Evolutionary conservation across 1,140 invertebrate genomes (phyloP).

Genomic region (Lineus longissimus): DNA sequence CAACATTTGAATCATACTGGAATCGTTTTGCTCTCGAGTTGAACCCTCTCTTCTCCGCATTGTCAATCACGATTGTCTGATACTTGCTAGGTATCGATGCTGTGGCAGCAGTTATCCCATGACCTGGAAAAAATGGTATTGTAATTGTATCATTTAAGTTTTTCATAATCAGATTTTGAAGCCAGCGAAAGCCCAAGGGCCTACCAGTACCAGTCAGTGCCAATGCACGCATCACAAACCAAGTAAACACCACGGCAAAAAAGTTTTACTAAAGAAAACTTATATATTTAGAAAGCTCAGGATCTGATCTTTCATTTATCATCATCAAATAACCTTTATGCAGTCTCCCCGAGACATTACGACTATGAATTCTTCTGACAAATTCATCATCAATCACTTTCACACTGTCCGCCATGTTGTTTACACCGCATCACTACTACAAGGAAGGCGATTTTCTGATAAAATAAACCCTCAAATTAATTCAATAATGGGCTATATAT

Average conservation of each 20-base stretch:
- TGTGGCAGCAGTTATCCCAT: conserved; percentile 44
- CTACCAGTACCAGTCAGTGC: no score
- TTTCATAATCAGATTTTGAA: no score
- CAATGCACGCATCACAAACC: no score
- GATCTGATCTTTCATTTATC: background rate
- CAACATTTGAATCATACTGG: conserved; percentile 18
- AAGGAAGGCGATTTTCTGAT: no score
- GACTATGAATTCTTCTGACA: conserved; percentile 37
- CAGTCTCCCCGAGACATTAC: conserved; percentile 40
- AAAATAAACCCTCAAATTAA: no score
- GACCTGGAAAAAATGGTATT: conserved; percentile 26
- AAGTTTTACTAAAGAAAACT: no score
- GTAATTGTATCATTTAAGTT: no score
- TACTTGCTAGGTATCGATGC: conserved; percentile 51
- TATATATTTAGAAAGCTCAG: background rate
- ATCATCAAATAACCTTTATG: conserved; percentile 39
- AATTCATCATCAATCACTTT: conserved; percentile 41
- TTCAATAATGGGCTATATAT: no score
- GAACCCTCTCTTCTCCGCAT: conserved; percentile 49
- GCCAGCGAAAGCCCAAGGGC: no score
- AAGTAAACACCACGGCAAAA: no score
- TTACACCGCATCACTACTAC: conserved; percentile 9
- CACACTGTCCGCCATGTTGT: conserved; percentile 46
- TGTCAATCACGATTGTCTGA: conserved; percentile 51
- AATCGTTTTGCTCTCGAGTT: conserved; percentile 38